Evolutionary conservation across 2,797 vertebrate genomes (phyloP).

Genomic region (Acropternis orthonyx): DNA sequence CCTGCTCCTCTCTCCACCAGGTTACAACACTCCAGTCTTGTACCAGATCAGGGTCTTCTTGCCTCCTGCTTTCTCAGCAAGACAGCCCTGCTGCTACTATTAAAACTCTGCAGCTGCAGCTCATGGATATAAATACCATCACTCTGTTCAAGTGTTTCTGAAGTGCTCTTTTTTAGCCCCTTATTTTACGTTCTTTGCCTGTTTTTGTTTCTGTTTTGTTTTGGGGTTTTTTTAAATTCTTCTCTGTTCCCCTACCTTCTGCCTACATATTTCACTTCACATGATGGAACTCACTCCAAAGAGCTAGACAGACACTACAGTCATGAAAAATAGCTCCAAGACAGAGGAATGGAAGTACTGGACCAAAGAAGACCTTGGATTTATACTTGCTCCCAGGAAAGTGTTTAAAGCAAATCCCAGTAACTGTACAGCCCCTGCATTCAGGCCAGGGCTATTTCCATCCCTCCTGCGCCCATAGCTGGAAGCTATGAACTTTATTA

Average conservation of each 20-base stretch:
- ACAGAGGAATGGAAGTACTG: neutral
- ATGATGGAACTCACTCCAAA: neutral
- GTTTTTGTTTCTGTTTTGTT: neutral
- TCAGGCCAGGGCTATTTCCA: neutral
- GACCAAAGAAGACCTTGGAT: neutral
- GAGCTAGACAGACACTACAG: neutral
- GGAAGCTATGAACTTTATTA: neutral
- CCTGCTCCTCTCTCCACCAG: neutral
- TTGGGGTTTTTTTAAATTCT: neutral
- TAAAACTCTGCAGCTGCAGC: neutral
- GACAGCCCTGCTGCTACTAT: neutral
- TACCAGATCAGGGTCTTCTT: neutral
- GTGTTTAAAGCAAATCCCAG: neutral
- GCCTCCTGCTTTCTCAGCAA: neutral
- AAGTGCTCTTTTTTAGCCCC: neutral
- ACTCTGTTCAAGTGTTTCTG: neutral
- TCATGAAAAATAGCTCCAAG: neutral
- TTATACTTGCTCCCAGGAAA: neutral
- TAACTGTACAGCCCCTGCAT: neutral
- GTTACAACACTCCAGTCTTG: neutral
- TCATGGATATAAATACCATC: neutral
- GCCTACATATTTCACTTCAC: neutral
- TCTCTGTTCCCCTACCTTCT: neutral
- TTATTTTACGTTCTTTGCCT: neutral
- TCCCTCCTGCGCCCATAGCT: neutral